phyloP scores from a whole-genome alignment of 1,140 invertebrate species.

The Colletes latitarsis region DNA sequence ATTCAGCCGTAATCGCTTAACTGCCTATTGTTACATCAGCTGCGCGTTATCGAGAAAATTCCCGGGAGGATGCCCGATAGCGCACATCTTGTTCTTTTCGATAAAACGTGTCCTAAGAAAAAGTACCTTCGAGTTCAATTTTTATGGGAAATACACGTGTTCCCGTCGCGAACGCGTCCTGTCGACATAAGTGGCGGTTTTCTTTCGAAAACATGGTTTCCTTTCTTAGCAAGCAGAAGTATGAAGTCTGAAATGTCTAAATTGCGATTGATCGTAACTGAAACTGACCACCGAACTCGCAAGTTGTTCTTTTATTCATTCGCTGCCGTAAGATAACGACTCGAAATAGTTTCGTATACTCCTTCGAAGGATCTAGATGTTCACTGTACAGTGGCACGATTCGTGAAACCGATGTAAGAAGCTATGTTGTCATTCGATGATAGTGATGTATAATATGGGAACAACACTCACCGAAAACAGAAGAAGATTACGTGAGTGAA shows the following conservation, averaged over 20 bases:
- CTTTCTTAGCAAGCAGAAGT: not conserved
- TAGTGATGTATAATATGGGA: too few relatives aligned
- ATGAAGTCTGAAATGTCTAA: not conserved
- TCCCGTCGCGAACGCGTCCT: too few relatives aligned
- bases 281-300: not conserved
- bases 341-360: too few relatives aligned
- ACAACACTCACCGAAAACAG: too few relatives aligned
- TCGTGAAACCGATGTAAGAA: too few relatives aligned
- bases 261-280: not conserved
- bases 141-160: not conserved
- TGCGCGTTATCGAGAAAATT: not conserved
- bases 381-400: too few relatives aligned
- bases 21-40: not conserved
- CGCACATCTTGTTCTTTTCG: not conserved
- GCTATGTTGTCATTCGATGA: too few relatives aligned
- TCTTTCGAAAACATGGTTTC: not conserved
- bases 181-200: not conserved
- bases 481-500: too few relatives aligned
- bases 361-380: too few relatives aligned
- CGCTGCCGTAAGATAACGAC: not conserved
- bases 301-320: not conserved
- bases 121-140: not conserved
- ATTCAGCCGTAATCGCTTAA: slow-evolving; percentile 18
- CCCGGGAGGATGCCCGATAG: not conserved
- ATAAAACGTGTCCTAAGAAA: too few relatives aligned